Evolutionary conservation across 2,797 vertebrate species (phyloP), one percentile per base, ranked within the genome.

Genomic region (Podarcis lilfordi): DNA sequence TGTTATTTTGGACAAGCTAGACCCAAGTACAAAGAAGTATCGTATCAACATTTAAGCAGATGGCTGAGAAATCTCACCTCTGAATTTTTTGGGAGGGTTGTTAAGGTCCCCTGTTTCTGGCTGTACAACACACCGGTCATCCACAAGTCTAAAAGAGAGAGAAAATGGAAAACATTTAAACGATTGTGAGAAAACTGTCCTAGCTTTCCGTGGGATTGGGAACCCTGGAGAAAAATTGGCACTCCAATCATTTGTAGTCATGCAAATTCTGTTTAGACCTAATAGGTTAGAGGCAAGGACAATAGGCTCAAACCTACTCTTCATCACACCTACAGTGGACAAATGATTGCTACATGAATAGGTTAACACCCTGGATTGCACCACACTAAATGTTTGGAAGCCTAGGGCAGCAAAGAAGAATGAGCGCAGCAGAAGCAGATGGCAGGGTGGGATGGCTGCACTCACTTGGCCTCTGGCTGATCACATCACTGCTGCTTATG

Each of bases 21-120:
- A 79, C 23, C 8, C 19, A 40, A 19, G 2, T 11, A 8, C 50
- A 35, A 74, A 61, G 19, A 37, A 71, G 29, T 23, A 78, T 9
- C 2, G 43, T 59, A 3, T 74, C 19, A 89, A 74, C 74, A 76
- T 6, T 35, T 50, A 37, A 80, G 23, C 1, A 19, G 25, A 55
- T 35, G 19, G 5, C 9, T 29, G 5, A 50, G 23, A 6, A 76
- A 80, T 55, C 97, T 98, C 97, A 99, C 99, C 99, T 98, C 99
- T 93, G 96, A 99, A 99, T 96, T 99, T 99, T 97, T 99, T 99
- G 88, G 99, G 99, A 64, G 99, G 99, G 92, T 99, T 99, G 96
- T 98, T 98, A 92, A 99, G 98, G 96, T 99, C 99, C 1, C 99
- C 99, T 1, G 98, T 97, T 95, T 99, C 99, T 75, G 99, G 99